Base-by-base conservation (phyloP, 2,113 vertebrate species). In the Octodon degus region DNA sequence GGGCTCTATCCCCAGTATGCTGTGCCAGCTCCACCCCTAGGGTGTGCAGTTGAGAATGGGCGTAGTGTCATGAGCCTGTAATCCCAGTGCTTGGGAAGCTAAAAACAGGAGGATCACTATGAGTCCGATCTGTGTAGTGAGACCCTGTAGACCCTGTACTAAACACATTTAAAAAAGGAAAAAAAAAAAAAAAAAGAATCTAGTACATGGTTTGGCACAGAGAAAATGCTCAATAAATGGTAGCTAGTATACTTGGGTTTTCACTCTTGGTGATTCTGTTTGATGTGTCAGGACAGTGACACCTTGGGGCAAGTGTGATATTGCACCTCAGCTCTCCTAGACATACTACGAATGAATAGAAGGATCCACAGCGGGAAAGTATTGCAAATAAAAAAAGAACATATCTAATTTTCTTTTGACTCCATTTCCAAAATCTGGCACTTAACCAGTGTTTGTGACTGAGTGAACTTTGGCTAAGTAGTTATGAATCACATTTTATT, bases 301-400 rank as follows among this genome's bases (percentile, higher is more conserved):
- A 87, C 81, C 93, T 68, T 90, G 43, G 37, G 74, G 43, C 20
- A 24, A 93, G 34, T 62, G 32, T 87, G 62, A 72, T 67, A 96
- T 4, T 90, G 81, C 67, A 88, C 4, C 70, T 70, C 84, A 91
- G 93, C 80, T 91, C 90, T 72, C 82, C 24, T n/a, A 86, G 74
- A 53, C 62, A n/a, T 10, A 3, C 13, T 19, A 30, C 40, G 27
- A 30, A 62, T 65, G 24, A 50, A 50, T 5, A 74, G 30, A 43
- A 13, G 24, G 40, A 63, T 47, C 2, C 25, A 10, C 2, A 47
- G 65, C 43, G 25, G 67, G 80, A 90, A 86, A 62, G n/a, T 25
- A 11, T 8, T 20, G n/a, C 53, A n/a, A 47, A 4, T 43, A 68
- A 55, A 47, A 62, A 53, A 40, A 85, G 24, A 30, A 37, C 19